Percentiles rank a stretch among this genome's conserved stretches.
These are phyloP conservation scores for Callipepla squamata DNA, from an alignment of 2,113 vertebrate genomes.

Conservation along the genomic window DNA sequence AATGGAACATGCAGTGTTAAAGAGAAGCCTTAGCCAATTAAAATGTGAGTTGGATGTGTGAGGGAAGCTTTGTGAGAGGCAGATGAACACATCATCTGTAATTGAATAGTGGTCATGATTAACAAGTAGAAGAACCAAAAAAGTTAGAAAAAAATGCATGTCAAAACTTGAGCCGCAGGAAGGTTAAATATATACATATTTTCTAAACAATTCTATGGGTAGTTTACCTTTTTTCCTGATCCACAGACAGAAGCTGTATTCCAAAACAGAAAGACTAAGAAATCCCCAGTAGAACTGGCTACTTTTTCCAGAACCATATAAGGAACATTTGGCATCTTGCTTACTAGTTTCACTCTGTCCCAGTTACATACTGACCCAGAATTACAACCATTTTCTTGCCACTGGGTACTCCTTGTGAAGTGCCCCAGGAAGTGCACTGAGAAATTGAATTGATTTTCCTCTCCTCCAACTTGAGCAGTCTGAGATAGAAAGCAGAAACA, in stretches of 20 bases:
- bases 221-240: background rate
- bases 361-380: background rate
- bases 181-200: background rate
- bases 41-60: background rate
- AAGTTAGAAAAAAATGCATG: background rate
- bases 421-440: background rate
- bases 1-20: background rate
- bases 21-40: background rate
- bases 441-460: background rate
- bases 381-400: background rate
- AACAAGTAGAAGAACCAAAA: background rate
- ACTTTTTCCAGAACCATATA: background rate
- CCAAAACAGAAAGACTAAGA: background rate
- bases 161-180: background rate
- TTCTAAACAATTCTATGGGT: background rate
- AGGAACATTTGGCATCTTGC: background rate
- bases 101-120: background rate
- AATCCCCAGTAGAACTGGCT: background rate
- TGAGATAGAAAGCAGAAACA: background rate
- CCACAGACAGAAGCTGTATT: background rate
- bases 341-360: background rate
- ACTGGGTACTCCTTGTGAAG: background rate
- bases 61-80: background rate
- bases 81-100: background rate
- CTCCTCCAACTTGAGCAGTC: background rate